Base-by-base conservation (phyloP, 2,888 invertebrate species). In the Cephus runcator region DNA sequence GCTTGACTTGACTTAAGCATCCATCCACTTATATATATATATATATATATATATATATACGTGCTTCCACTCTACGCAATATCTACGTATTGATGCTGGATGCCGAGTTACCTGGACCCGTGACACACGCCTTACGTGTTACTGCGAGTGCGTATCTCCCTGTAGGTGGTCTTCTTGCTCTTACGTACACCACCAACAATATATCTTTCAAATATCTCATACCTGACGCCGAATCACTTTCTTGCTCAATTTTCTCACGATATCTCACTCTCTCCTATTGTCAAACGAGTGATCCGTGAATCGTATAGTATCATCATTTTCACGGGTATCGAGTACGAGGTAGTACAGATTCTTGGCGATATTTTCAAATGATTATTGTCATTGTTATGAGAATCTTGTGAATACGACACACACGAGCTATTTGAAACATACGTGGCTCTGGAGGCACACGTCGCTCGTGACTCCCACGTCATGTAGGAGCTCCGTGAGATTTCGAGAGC, bases 401-500 rank as follows among this genome's bases (percentile, higher is more conserved):
- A 74, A 74, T 77, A 77, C 74, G 36, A 68, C 73, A 30, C 35
- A 69, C 56, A 77, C 74, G 69, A 74, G 73, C n/a, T 69, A 56
- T 73, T 69, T 40, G 36, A 76, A 15, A 73, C 69, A 34, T 74
- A 73, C 68, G 73, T 12, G 31, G 69, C 40, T 73, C 30, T 33
- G 11, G 69, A 69, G 40, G 36, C 34, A 31, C 35, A 77, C 34
- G 74, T 76, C 35, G 33, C 79, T 73, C 75, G 36, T 75, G 76
- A 81, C 80, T 80, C 82, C 79, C 85, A 85, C 85, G 85, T 71
- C 23, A 12, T 34, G 34, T 2, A 23, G 33, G 33, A 31, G 79
- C 83, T 73, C 34, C 80, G 79, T 80, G 81, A 83, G 82, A 83
- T 85, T 85, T 84, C 81, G 77, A 83, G 82, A 82, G 84, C 82